Evolutionary conservation across 2,888 invertebrate genomes (phyloP).

Genomic region (Chouioia cunea): DNA sequence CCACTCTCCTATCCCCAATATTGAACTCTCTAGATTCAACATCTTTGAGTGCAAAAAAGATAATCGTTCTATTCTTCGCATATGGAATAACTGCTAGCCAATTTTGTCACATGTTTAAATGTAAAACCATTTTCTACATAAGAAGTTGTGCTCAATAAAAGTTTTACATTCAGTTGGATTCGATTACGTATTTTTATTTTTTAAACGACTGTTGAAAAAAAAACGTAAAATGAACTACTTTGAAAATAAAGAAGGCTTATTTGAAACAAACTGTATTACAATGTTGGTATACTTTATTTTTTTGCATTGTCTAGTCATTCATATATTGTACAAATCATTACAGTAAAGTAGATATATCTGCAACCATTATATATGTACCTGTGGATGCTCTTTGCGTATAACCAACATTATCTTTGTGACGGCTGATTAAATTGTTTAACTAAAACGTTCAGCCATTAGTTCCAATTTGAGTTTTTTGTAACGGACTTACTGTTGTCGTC

Average conservation of each 20-base stretch:
- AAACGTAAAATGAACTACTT: conserved; percentile 68
- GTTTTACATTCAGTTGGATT: too few relatives aligned
- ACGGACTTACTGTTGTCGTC: conserved; percentile 52
- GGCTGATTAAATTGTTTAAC: conserved; percentile 54
- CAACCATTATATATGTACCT: conserved; percentile 60
- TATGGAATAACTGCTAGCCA: too few relatives aligned
- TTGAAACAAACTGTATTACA: conserved; percentile 54
- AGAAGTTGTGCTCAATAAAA: too few relatives aligned
- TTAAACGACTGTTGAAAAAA: too few relatives aligned
- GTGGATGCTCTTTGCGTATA: conserved; percentile 63
- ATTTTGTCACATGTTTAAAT: too few relatives aligned
- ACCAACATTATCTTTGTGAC: conserved; percentile 61
- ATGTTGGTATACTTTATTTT: conserved; percentile 68
- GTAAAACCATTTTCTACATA: too few relatives aligned
- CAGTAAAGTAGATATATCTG: conserved; percentile 66
- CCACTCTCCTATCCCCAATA: too few relatives aligned
- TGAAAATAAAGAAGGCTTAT: conserved; percentile 4
- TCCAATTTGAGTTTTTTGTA: conserved; percentile 50
- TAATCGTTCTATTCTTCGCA: too few relatives aligned
- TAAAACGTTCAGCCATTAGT: conserved; percentile 45
- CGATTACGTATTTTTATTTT: too few relatives aligned
- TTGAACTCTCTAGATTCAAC: too few relatives aligned
- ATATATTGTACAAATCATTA: conserved; percentile 69
- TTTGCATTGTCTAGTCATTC: conserved; percentile 60
- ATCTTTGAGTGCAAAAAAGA: too few relatives aligned